Evolutionary conservation across 2,888 invertebrate genomes (phyloP).

Genomic region (Ectemnius continuus): DNA sequence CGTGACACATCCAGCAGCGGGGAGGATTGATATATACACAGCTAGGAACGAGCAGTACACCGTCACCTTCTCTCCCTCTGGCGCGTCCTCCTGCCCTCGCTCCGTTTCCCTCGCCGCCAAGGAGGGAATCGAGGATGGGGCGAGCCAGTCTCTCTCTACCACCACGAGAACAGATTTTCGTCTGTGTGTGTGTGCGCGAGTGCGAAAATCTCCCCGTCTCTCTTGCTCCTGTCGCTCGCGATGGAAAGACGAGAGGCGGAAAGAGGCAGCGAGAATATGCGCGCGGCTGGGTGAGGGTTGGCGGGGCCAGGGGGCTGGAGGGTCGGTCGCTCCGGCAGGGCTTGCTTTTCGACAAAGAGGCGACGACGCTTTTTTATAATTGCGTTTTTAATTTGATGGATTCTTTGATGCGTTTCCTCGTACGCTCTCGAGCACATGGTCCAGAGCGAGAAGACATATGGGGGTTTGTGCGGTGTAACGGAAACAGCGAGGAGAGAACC

Average conservation of each 20-base stretch:
- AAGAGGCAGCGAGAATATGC: constrained; percentile 19
- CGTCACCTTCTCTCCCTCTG: constrained; percentile 8
- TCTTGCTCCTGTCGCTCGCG: constrained; percentile 12
- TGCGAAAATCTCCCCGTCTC: constrained; percentile 12
- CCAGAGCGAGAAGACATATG: constrained; percentile 28
- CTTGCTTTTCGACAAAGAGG: constrained; percentile 73
- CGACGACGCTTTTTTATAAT: constrained; percentile 75
- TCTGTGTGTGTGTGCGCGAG: constrained; percentile 36
- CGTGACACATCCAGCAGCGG: constrained; percentile 47
- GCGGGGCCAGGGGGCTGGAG: constrained; percentile 28
- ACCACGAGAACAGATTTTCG: constrained; percentile 36
- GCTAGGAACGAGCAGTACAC: constrained; percentile 26
- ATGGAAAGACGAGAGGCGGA: constrained; percentile 16
- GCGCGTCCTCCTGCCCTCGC: constrained; percentile 16
- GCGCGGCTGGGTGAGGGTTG: constrained; percentile 24
- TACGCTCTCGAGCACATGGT: constrained; percentile 51
- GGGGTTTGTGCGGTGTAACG: constrained; percentile 16
- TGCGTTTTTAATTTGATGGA: constrained; percentile 77
- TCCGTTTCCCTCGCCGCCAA: constrained; percentile 4
- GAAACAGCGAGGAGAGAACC: constrained; percentile 34
- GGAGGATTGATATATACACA: too few relatives aligned
- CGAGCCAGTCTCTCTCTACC: too few relatives aligned
- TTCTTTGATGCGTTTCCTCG: constrained; percentile 72
- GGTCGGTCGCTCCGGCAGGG: constrained; percentile 53
- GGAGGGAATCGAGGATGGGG: constrained; percentile 15